phyloP scores from a whole-genome alignment of 2,797 vertebrate species.

The Erpetoichthys calabaricus region DNA sequence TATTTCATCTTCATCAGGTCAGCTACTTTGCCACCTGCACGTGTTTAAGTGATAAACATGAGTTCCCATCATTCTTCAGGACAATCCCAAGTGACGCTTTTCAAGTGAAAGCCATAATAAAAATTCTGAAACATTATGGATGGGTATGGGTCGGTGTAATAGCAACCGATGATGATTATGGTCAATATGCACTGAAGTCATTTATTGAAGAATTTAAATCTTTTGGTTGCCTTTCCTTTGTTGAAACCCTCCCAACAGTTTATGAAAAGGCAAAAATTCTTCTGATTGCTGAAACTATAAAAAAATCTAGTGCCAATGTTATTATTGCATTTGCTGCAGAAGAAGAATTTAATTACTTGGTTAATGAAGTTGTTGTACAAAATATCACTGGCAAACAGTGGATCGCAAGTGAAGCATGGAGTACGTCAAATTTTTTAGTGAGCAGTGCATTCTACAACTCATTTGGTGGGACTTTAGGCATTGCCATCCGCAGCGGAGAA shows the following conservation, averaged over 20 bases:
- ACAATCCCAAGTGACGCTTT: slow-evolving; percentile 50
- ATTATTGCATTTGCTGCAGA: slow-evolving; percentile 54
- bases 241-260: slow-evolving; percentile 57
- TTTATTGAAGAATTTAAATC: slow-evolving; percentile 51
- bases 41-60: slow-evolving; percentile 56
- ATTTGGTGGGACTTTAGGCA: slow-evolving; percentile 52
- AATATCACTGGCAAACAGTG: slow-evolving; percentile 53
- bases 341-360: slow-evolving; percentile 46
- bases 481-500: slow-evolving; percentile 44
- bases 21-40: slow-evolving; percentile 61
- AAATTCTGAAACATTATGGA: slow-evolving; percentile 47
- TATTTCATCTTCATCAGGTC: slow-evolving; percentile 34
- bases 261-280: slow-evolving; percentile 32
- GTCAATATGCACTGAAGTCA: slow-evolving; percentile 52
- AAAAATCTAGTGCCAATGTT: slow-evolving; percentile 45
- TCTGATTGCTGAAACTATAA: slow-evolving; percentile 32
- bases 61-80: slow-evolving; percentile 55
- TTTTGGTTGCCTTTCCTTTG: slow-evolving; percentile 47
- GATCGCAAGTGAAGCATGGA: slow-evolving; percentile 61
- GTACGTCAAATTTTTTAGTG: slow-evolving; percentile 51
- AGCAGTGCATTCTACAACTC: slow-evolving; percentile 43
- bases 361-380: slow-evolving; percentile 35
- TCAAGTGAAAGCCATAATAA: slow-evolving; percentile 45
- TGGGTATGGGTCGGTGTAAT: slow-evolving; percentile 65
- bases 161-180: slow-evolving; percentile 55